Percentiles rank a stretch among this genome's conserved stretches.
Conservation (phyloP, 2,888 invertebrate genomes). For the Arrhopalites spinosus region DNA sequence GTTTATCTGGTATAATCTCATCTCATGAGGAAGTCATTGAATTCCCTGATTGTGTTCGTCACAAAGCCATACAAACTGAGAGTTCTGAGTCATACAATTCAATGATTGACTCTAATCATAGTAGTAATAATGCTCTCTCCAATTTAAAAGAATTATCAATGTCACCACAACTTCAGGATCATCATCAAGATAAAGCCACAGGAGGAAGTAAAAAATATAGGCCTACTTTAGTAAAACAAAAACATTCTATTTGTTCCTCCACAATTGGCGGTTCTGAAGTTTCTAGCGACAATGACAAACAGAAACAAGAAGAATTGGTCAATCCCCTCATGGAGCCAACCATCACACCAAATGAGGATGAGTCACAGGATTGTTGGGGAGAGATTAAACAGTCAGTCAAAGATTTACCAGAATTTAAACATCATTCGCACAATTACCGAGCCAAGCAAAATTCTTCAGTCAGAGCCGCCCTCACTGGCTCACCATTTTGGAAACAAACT, state of each 20-base stretch:
- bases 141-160: slow-evolving; percentile 22
- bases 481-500: slow-evolving; percentile 69
- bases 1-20: slow-evolving; percentile 31
- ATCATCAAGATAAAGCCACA: not conserved
- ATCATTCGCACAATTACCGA: not conserved
- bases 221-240: slow-evolving; percentile 82
- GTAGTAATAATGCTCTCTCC: not conserved
- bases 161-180: not conserved
- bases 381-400: slow-evolving; percentile 72
- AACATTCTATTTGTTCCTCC: slow-evolving; percentile 75
- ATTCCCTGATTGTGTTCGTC: slow-evolving; percentile 41
- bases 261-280: not conserved
- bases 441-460: not conserved
- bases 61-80: slow-evolving; percentile 49
- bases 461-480: slow-evolving; percentile 32
- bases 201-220: slow-evolving; percentile 35
- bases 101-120: slow-evolving; percentile 35
- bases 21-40: slow-evolving; percentile 27
- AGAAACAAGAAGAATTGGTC: not conserved
- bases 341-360: not conserved
- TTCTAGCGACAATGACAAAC: not conserved
- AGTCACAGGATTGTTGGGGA: slow-evolving; percentile 60
- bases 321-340: not conserved
- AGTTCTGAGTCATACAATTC: slow-evolving; percentile 51
- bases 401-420: slow-evolving; percentile 70